phyloP scores from a whole-genome alignment of 2,797 vertebrate species.

The Rhadinocentrus ornatus region DNA sequence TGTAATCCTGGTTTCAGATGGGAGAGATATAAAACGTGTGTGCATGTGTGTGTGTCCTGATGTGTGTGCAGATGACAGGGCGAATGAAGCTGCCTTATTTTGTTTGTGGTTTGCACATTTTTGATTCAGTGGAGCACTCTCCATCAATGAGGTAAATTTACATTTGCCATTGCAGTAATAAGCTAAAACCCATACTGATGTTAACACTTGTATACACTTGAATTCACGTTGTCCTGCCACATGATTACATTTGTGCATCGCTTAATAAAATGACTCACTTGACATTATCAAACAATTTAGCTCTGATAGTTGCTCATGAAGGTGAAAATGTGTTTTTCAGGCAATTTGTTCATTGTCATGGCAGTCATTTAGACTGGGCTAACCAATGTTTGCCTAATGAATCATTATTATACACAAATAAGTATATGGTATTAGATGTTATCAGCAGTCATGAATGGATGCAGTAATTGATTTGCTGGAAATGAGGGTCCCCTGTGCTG shows the following conservation, averaged over 20 bases:
- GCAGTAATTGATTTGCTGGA: constrained; percentile 47
- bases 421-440: constrained; percentile 40
- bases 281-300: constrained; percentile 78
- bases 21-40: constrained; percentile 71
- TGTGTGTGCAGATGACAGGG: constrained; percentile 69
- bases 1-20: constrained; percentile 78
- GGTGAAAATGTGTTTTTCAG: constrained; percentile 71
- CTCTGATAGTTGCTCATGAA: constrained; percentile 63
- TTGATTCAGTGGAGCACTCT: constrained; percentile 71
- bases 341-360: constrained; percentile 71
- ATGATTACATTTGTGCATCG: constrained; percentile 72
- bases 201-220: constrained; percentile 72
- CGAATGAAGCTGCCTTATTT: constrained; percentile 72
- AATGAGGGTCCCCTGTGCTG: constrained; percentile 22
- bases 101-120: constrained; percentile 78
- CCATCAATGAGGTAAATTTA: constrained; percentile 75
- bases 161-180: constrained; percentile 74
- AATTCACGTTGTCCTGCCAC: constrained; percentile 66
- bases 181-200: constrained; percentile 72
- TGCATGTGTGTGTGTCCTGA: constrained; percentile 49
- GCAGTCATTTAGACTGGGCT: constrained; percentile 43
- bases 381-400: constrained; percentile 56
- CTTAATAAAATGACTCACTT: constrained; percentile 78
- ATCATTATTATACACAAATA: constrained; percentile 42
- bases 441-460: constrained; percentile 45